A percentile compares a stretch with the other conserved stretches of the same genome.
Conservation (phyloP, 2,113 vertebrate genomes). For the Anolis carolinensis region DNA sequence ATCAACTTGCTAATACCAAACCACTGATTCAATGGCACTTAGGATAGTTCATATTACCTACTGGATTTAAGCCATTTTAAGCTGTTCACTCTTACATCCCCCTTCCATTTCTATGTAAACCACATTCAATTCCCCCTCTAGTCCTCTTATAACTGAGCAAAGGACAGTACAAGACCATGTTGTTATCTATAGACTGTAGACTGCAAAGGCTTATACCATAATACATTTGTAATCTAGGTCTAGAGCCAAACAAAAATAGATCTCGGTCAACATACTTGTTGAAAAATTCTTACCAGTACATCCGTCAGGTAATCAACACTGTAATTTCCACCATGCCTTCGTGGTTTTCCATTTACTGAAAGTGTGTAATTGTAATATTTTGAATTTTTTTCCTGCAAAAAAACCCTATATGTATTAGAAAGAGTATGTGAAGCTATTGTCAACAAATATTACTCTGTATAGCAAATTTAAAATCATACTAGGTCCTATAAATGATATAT, state of each 20-base stretch:
- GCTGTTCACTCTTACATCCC: background rate
- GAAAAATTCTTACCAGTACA: constrained; percentile 86
- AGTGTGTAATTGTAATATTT: constrained; percentile 99
- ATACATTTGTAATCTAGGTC: background rate
- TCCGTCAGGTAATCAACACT: constrained; percentile 95
- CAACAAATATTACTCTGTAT: background rate
- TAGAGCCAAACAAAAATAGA: constrained; percentile 4
- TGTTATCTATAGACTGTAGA: background rate
- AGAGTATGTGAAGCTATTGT: background rate
- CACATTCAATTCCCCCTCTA: background rate
- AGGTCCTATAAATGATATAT: background rate
- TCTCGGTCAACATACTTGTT: background rate
- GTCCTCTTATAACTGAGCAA: background rate
- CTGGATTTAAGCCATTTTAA: background rate
- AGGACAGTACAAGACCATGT: too few relatives aligned
- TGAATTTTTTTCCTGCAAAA: constrained; percentile 91
- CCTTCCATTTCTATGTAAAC: background rate
- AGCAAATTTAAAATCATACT: background rate
- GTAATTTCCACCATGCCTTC: constrained; percentile 90
- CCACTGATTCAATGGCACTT: too few relatives aligned
- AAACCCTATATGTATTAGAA: background rate
- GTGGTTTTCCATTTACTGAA: constrained; percentile 90
- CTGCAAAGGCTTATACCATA: background rate
- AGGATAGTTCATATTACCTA: too few relatives aligned
- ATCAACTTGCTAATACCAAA: too few relatives aligned